These are phyloP conservation scores for Crambe crambe DNA, from an alignment of 37 sponge, comb jelly and placozoan genomes.

Conservation along the genomic window DNA sequence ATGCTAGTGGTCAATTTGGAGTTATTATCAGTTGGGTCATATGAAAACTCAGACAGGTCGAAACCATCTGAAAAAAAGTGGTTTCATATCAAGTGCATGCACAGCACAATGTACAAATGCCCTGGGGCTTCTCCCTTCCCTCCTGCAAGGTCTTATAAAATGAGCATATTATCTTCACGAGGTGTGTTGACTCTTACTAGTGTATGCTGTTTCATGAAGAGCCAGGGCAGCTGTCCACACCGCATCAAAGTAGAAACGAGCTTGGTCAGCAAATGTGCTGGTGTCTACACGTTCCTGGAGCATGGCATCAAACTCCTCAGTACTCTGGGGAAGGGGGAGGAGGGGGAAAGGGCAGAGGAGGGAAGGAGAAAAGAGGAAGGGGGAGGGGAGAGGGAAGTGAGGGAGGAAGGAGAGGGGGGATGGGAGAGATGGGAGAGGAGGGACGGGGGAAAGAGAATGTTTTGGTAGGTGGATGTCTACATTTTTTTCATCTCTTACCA, in stretches of 20 bases:
- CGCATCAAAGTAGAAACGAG: constrained; percentile 50
- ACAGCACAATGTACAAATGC: too few relatives aligned
- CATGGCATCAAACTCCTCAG: background rate
- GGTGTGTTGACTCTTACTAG: too few relatives aligned
- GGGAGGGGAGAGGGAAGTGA: background rate
- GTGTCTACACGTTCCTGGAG: background rate
- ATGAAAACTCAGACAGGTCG: too few relatives aligned
- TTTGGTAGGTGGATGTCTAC: too few relatives aligned
- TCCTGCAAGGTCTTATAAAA: too few relatives aligned
- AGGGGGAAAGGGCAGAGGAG: background rate
- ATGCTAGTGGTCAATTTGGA: too few relatives aligned
- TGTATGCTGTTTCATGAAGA: constrained; percentile 26
- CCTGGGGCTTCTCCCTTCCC: too few relatives aligned
- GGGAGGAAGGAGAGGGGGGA: background rate
- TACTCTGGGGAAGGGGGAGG: background rate
- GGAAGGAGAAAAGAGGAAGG: background rate
- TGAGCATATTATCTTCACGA: too few relatives aligned
- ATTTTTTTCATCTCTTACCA: too few relatives aligned
- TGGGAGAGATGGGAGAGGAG: background rate
- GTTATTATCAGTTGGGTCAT: too few relatives aligned
- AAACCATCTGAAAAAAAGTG: too few relatives aligned
- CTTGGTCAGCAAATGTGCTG: background rate
- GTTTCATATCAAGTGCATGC: too few relatives aligned
- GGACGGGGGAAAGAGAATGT: background rate
- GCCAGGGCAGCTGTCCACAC: constrained; percentile 62